phyloP scores from a whole-genome alignment of 1,140 invertebrate species.

The Listronotus bonariensis region DNA sequence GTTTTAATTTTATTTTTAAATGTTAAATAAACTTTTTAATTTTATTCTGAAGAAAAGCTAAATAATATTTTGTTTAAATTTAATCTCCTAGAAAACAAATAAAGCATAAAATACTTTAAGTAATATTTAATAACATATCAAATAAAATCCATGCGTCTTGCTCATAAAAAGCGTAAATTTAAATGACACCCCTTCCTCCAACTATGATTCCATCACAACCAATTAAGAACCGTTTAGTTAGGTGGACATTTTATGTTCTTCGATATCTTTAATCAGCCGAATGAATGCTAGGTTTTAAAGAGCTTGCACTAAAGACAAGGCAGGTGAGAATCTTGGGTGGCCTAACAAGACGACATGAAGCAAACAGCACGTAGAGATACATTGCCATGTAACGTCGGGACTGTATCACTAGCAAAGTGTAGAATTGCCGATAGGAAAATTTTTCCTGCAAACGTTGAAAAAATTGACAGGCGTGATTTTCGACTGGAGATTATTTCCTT shows the following conservation, averaged over 20 bases:
- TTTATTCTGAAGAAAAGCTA: no score
- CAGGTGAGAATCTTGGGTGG: conserved; percentile 36
- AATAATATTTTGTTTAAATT: no score
- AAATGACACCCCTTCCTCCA: conserved; percentile 13
- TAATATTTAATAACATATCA: not conserved
- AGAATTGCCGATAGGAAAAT: not conserved
- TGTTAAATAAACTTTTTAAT: no score
- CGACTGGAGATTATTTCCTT: no score
- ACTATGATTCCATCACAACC: conserved; percentile 40
- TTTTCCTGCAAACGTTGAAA: no score
- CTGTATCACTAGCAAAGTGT: conserved; percentile 21
- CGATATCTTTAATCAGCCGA: conserved; percentile 44
- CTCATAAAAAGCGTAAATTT: conserved; percentile 14
- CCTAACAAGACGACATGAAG: conserved; percentile 22
- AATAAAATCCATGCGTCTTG: not conserved
- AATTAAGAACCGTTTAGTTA: conserved; percentile 48
- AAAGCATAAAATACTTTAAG: no score
- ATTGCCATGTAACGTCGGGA: conserved; percentile 7
- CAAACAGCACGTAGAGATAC: conserved; percentile 29
- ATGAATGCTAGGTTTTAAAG: conserved; percentile 21
- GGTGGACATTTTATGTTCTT: conserved; percentile 39
- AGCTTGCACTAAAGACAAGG: conserved; percentile 27
- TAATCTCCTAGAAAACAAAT: no score
- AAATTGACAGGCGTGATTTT: no score
- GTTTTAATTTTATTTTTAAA: no score